Evolutionary conservation across 2,797 vertebrate species (phyloP).

Genomic region (Molothrus aeneus): DNA sequence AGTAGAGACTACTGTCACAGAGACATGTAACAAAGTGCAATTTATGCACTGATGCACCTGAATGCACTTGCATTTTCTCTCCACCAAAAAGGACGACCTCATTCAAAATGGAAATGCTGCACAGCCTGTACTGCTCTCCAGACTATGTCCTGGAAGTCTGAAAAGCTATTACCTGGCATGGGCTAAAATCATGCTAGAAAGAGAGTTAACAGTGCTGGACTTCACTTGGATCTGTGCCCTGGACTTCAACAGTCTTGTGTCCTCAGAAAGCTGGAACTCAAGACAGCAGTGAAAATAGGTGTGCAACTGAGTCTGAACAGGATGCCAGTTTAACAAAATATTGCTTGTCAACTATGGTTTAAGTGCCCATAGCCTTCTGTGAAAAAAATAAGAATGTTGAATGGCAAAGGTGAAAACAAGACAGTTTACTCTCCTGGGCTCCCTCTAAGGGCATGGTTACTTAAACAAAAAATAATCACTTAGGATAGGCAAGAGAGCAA

Average conservation of each 20-base stretch:
- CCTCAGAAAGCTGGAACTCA: neutral
- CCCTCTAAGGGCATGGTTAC: neutral
- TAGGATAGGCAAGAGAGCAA: neutral
- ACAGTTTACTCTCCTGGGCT: neutral
- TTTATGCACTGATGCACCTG: neutral
- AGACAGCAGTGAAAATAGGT: neutral
- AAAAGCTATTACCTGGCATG: neutral
- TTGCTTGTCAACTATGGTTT: neutral
- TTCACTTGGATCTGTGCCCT: neutral
- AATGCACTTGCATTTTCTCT: neutral
- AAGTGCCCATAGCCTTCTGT: neutral
- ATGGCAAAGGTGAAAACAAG: neutral
- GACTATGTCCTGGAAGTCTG: neutral
- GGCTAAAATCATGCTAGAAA: neutral
- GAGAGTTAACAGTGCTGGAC: neutral
- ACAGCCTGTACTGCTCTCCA: neutral
- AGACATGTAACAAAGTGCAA: neutral
- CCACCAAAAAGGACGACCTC: neutral
- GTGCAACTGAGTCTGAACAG: neutral
- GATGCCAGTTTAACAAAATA: neutral
- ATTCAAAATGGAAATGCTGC: neutral
- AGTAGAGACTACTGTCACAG: neutral
- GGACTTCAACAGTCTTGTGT: neutral
- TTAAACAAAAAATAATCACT: neutral
- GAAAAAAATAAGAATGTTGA: neutral